phyloP scores from a whole-genome alignment of 2,113 vertebrate genomes.

The Nymphicus hollandicus region DNA sequence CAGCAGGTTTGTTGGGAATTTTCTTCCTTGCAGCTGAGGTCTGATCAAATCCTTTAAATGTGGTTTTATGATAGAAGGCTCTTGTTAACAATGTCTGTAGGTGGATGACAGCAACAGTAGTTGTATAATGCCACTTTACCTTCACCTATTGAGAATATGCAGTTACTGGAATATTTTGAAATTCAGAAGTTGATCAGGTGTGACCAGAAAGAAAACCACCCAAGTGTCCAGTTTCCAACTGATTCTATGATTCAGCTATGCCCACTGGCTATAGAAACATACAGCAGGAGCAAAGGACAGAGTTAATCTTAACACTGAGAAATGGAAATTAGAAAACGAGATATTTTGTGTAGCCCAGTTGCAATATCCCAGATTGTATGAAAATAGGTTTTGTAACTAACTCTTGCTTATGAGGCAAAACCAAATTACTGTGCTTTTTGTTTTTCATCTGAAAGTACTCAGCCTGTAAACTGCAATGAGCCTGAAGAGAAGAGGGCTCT shows the following conservation, averaged over 20 bases:
- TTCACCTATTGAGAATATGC: background rate
- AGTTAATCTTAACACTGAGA: background rate
- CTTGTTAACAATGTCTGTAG: background rate
- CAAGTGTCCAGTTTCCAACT: background rate
- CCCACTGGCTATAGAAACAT: background rate
- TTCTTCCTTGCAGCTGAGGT: background rate
- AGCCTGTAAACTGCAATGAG: background rate
- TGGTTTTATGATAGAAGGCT: background rate
- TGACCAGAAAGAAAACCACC: background rate
- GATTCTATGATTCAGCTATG: background rate
- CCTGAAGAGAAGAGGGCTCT: background rate
- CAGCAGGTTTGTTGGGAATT: background rate
- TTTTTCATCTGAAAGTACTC: background rate
- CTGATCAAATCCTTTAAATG: background rate
- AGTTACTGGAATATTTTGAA: background rate
- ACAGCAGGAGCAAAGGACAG: background rate
- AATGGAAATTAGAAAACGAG: background rate
- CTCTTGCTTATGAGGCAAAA: slow-evolving; percentile 44
- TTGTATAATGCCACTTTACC: background rate
- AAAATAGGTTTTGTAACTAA: slow-evolving; percentile 46
- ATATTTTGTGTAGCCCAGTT: background rate
- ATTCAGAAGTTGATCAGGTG: background rate
- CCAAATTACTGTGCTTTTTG: background rate
- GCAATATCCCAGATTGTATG: background rate
- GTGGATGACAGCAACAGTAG: background rate